phyloP scores from a whole-genome alignment of 2,113 vertebrate genomes.

The Nicator chloris region DNA sequence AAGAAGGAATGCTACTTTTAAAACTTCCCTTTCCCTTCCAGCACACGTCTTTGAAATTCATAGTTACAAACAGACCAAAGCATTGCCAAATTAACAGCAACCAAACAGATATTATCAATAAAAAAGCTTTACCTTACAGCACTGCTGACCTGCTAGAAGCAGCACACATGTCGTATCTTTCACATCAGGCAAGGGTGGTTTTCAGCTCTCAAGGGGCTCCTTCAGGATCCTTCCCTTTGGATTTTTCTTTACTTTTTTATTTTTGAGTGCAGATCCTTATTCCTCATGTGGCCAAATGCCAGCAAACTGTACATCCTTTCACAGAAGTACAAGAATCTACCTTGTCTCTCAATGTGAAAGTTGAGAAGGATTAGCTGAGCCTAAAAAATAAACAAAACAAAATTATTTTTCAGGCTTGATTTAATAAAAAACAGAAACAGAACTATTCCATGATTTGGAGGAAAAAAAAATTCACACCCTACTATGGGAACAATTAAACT shows the following conservation, averaged over 20 bases:
- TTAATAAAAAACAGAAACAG: neutral
- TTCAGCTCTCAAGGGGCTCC: neutral
- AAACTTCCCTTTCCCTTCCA: neutral
- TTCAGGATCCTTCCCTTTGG: neutral
- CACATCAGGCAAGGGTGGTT: neutral
- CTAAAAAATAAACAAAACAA: neutral
- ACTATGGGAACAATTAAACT: neutral
- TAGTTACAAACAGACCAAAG: neutral
- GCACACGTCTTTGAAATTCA: neutral
- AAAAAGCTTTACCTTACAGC: neutral
- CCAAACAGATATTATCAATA: neutral
- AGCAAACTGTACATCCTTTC: neutral
- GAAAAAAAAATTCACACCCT: neutral
- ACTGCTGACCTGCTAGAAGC: neutral
- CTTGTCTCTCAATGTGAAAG: neutral
- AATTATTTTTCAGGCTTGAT: neutral
- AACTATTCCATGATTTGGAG: neutral
- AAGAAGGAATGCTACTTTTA: neutral
- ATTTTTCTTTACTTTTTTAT: neutral
- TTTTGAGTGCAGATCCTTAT: neutral
- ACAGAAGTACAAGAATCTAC: neutral
- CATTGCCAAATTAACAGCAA: neutral
- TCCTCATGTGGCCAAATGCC: neutral
- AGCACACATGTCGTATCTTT: rapidly evolving
- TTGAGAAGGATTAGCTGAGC: neutral